Conservation (phyloP, 2,888 invertebrate genomes). For the Hyles lineata region DNA sequence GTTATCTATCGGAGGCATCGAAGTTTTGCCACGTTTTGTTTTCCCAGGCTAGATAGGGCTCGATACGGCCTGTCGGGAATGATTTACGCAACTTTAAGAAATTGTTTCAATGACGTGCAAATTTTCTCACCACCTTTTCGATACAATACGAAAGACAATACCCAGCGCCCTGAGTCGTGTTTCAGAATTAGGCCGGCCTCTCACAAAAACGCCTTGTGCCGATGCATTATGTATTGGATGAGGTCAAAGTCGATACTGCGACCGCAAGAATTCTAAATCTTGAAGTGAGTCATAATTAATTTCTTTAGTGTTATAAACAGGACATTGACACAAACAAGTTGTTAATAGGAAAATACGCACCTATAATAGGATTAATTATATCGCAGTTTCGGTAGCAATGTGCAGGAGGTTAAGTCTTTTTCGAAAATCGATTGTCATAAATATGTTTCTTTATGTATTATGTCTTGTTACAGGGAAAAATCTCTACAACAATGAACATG, state of each 20-base stretch:
- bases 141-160: constrained; percentile 15
- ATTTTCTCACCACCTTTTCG: constrained; percentile 11
- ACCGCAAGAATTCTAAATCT: constrained; percentile 13
- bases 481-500: constrained; percentile 99
- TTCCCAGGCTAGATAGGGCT: constrained; percentile 19
- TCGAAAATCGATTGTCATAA: neutral
- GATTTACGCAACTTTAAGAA: constrained; percentile 18
- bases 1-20: constrained; percentile 16
- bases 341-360: neutral
- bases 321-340: neutral
- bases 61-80: constrained; percentile 7
- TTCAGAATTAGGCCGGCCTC: neutral
- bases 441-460: neutral
- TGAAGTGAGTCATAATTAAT: constrained; percentile 15
- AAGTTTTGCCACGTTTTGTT: constrained; percentile 21
- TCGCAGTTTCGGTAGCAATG: neutral
- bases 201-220: neutral
- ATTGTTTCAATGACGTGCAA: constrained; percentile 20
- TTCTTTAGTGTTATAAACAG: neutral
- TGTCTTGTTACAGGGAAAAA: constrained; percentile 94
- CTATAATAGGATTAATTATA: neutral
- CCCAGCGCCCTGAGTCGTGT: neutral
- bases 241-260: constrained; percentile 14
- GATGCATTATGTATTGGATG: constrained; percentile 14
- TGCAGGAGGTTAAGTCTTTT: neutral